phyloP scores from a whole-genome alignment of 1,140 invertebrate species.

The Phymorhynchus buccinoides region DNA sequence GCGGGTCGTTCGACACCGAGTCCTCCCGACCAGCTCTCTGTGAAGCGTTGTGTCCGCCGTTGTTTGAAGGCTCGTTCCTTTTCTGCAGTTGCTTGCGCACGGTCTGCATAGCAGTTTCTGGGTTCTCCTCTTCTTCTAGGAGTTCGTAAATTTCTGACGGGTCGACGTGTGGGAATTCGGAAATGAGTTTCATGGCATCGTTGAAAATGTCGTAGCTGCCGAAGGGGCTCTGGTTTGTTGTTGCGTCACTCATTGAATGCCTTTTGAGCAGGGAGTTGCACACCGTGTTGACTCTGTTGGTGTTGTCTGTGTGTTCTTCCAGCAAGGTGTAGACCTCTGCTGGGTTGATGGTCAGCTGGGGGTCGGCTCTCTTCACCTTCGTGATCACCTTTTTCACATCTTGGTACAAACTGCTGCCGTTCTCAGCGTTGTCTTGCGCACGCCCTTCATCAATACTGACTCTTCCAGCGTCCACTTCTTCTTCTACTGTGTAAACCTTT shows the following conservation, averaged over 20 bases:
- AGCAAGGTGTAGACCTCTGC: constrained; percentile 54
- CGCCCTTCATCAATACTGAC: constrained; percentile 32
- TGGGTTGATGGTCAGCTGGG: constrained; percentile 42
- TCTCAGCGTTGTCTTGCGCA: constrained; percentile 1
- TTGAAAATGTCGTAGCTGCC: constrained; percentile 43
- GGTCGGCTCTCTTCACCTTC: constrained; percentile 44
- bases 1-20: constrained; percentile 54
- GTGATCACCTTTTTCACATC: constrained; percentile 58
- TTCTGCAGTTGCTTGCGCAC: constrained; percentile 39
- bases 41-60: neutral
- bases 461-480: neutral
- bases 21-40: too few species aligned
- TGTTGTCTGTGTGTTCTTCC: constrained; percentile 37
- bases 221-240: constrained; percentile 5
- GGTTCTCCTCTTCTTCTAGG: constrained; percentile 37
- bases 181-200: constrained; percentile 41
- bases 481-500: constrained; percentile 35
- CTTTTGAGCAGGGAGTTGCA: constrained; percentile 35
- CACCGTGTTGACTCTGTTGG: constrained; percentile 48
- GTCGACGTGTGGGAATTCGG: constrained; percentile 37
- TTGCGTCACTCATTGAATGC: neutral
- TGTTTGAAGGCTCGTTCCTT: neutral
- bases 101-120: constrained; percentile 32
- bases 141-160: constrained; percentile 48
- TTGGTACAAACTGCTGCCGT: constrained; percentile 31